Conservation (phyloP, 2,797 vertebrate genomes). For the Mus spretus region DNA sequence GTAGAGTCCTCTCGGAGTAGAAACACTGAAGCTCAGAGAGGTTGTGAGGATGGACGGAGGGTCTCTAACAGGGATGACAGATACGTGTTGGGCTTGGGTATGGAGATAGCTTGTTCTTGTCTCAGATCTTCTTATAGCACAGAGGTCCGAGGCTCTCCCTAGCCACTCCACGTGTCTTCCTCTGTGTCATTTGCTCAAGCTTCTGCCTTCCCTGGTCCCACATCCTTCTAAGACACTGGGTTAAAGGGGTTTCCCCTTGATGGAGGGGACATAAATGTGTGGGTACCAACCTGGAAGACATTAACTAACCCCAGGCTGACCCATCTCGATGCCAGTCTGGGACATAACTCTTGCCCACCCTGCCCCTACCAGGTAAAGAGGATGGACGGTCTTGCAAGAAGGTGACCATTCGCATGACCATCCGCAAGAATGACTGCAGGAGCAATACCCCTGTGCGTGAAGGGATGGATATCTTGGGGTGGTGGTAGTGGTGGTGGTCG, state of each 20-base stretch:
- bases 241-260: background rate
- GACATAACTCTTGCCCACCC: background rate
- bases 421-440: constrained; percentile 98
- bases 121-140: background rate
- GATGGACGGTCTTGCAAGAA: constrained; percentile 99
- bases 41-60: too few relatives aligned
- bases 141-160: background rate
- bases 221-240: background rate
- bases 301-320: constrained; percentile 14
- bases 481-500: too few relatives aligned
- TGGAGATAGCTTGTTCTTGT: background rate
- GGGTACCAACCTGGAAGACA: background rate
- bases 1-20: background rate
- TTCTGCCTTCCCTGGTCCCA: background rate
- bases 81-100: background rate
- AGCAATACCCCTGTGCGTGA: constrained; percentile 96
- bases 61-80: background rate
- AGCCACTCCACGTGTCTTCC: too few relatives aligned
- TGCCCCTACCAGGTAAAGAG: constrained; percentile 93
- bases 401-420: constrained; percentile 99
- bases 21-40: background rate
- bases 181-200: background rate
- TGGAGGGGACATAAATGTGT: background rate
- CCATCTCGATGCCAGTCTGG: background rate
- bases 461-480: background rate